phyloP scores from a whole-genome alignment of 2,797 vertebrate genomes.

The Coreius guichenoti region DNA sequence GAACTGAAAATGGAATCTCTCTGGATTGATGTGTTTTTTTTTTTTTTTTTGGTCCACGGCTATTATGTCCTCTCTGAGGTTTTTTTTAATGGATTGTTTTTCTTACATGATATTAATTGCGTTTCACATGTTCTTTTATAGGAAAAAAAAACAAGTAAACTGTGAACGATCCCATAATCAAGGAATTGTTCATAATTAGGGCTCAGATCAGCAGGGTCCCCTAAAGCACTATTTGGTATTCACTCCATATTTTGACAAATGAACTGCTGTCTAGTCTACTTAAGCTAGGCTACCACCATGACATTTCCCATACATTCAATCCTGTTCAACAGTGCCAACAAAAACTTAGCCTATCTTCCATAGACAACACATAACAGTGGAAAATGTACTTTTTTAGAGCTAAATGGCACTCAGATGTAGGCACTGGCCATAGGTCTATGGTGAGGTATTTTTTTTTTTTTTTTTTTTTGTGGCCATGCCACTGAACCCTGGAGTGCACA shows the following conservation, averaged over 20 bases:
- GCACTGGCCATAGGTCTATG: background rate
- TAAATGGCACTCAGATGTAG: background rate
- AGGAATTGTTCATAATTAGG: background rate
- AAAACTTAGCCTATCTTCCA: conserved; percentile 11
- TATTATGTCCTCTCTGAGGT: background rate
- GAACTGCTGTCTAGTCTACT: conserved; percentile 13
- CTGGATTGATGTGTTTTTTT: background rate
- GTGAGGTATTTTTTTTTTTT: background rate
- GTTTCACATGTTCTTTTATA: conserved; percentile 12
- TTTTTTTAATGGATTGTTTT: background rate
- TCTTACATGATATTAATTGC: background rate
- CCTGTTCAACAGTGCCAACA: conserved; percentile 19
- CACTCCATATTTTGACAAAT: conserved; percentile 12
- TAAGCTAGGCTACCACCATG: background rate
- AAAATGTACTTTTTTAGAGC: background rate
- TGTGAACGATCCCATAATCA: background rate
- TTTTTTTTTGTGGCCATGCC: background rate
- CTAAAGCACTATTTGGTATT: conserved; percentile 3
- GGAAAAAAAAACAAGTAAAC: background rate
- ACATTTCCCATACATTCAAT: conserved; percentile 24
- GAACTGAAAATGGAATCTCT: conserved; percentile 34
- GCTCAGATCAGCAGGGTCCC: background rate
- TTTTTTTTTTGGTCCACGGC: background rate
- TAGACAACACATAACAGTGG: conserved; percentile 8
- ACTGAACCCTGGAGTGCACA: background rate